A percentile compares a stretch with the other conserved stretches of the same genome.
These are phyloP conservation scores for Pleuronectes platessa DNA, from an alignment of 2,113 vertebrate genomes.

Conservation along the genomic window DNA sequence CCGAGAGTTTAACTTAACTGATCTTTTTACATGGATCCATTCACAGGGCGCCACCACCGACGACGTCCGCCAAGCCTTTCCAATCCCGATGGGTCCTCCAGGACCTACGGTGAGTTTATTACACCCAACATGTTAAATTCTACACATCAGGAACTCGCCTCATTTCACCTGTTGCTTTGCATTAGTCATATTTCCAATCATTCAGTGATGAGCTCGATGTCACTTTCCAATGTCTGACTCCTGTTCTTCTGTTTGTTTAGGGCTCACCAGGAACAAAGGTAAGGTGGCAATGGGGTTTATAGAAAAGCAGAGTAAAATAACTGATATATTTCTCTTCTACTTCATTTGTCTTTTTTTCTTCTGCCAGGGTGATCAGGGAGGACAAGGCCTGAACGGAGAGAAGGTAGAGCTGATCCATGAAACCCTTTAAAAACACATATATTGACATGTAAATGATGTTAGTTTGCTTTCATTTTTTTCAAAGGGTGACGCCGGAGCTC, in stretches of 20 bases:
- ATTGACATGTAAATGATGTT: conserved; percentile 9
- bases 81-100: conserved; percentile 81
- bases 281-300: conserved; percentile 35
- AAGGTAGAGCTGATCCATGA: conserved; percentile 62
- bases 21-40: not conserved
- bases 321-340: not conserved
- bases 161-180: no score
- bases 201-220: conserved; percentile 1
- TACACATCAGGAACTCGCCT: not conserved
- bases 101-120: conserved; percentile 76
- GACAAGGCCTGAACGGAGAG: conserved; percentile 74
- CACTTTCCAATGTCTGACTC: conserved; percentile 39
- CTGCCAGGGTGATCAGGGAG: conserved; percentile 81
- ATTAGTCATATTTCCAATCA: not conserved
- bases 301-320: not conserved
- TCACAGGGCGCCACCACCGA: conserved; percentile 76
- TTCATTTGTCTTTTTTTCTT: conserved; percentile 28
- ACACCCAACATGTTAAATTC: not conserved
- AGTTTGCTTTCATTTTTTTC: conserved; percentile 25
- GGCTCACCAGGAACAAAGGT: conserved; percentile 81
- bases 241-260: conserved; percentile 70
- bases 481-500: conserved; percentile 77
- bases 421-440: not conserved
- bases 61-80: conserved; percentile 78
- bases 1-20: not conserved